These are phyloP conservation scores for Orientallactaga sibirica DNA, from an alignment of 2,797 vertebrate genomes.

Conservation along the genomic window DNA sequence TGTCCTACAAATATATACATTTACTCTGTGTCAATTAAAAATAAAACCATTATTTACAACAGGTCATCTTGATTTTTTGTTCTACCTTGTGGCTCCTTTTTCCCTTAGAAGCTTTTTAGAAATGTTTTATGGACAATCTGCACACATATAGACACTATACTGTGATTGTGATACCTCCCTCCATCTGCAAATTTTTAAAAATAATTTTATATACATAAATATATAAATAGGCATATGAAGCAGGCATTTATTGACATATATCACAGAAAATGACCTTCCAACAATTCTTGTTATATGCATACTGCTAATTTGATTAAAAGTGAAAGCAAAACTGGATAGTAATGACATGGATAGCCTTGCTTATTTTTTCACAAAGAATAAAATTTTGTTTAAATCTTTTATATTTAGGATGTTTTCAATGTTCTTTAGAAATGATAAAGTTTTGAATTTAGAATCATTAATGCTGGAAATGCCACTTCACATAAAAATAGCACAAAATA, in stretches of 20 bases:
- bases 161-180: no score
- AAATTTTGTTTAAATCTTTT: neutral
- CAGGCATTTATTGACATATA: no score
- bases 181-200: neutral
- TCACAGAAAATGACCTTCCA: neutral
- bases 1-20: neutral
- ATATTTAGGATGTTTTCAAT: neutral
- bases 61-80: neutral
- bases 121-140: no score
- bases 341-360: no score
- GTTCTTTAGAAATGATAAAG: no score
- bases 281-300: neutral
- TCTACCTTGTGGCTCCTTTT: neutral
- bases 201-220: no score
- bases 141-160: no score
- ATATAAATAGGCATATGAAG: no score
- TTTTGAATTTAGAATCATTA: neutral
- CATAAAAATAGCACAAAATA: neutral
- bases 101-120: neutral
- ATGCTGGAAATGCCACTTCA: neutral
- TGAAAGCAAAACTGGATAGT: neutral
- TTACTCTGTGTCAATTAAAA: neutral
- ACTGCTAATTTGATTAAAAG: neutral
- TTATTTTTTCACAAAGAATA: no score
- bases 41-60: neutral